These are phyloP conservation scores for Andrena haemorrhoa DNA, from an alignment of 2,888 invertebrate species.

Conservation along the genomic window DNA sequence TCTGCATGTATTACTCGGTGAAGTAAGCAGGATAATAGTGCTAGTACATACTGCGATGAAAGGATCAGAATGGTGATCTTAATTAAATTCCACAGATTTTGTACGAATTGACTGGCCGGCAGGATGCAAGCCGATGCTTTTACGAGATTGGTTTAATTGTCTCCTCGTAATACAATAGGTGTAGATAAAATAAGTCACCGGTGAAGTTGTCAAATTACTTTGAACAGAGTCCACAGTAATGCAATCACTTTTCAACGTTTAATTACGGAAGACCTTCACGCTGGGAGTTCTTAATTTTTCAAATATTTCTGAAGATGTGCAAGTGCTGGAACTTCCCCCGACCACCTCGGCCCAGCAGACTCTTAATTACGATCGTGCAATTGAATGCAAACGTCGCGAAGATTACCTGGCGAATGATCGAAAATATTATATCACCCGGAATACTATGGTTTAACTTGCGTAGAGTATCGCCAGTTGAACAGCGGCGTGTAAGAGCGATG, in stretches of 20 bases:
- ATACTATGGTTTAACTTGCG: neutral
- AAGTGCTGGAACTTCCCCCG: constrained; percentile 7
- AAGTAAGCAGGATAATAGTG: no score
- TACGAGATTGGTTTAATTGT: neutral
- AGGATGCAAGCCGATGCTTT: neutral
- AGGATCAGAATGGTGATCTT: neutral
- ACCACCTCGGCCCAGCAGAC: neutral
- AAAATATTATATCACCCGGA: neutral
- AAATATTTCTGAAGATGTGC: neutral
- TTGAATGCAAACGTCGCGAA: neutral
- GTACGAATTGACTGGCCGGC: no score
- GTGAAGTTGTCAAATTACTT: constrained; percentile 12
- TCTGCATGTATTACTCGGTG: no score
- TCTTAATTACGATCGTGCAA: constrained; percentile 6
- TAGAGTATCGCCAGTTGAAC: neutral
- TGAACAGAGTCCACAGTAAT: neutral
- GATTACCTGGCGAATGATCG: neutral
- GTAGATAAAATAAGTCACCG: neutral
- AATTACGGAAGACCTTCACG: constrained; percentile 24
- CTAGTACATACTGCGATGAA: no score
- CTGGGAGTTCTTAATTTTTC: neutral
- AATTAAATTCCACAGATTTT: neutral
- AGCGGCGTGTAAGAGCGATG: neutral
- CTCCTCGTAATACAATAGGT: neutral
- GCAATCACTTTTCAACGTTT: neutral